Evolutionary conservation across 2,888 invertebrate species (phyloP), one percentile per base, ranked within the genome.

Genomic region (Dendrolimus houi): DNA sequence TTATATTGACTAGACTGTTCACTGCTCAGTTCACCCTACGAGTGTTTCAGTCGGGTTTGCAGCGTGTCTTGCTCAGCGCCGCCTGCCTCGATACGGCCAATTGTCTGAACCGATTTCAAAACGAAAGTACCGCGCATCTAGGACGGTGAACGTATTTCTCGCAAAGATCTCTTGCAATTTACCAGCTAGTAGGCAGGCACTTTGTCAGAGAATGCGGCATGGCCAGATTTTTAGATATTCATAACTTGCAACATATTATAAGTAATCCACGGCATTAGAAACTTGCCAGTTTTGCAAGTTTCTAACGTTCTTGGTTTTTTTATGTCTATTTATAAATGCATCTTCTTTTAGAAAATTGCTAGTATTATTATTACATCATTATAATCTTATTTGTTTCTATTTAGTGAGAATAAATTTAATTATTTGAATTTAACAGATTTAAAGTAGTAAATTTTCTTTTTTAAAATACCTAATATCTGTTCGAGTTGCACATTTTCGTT

Each of bases 91-190:
- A 85, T 83, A 87, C 87, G 86, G 87, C 82, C 87, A 87, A 88
- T 88, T 88, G 89, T 88, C 81, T 83, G 86, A 83, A 83, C 83
- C 85, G 89, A 89, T 89, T 89, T 90, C 90, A 87, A 89, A 90
- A 89, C 87, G 90, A 90, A 90, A 90, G 90, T 89, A 87, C 87
- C 81, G 82, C 84, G 85, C 89, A 88, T 87, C 87, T 87, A 85
- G 89, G 89, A 85, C 88, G 89, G 88, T 88, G 89, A 90, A 88
- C 89, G 89, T 89, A 87, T 85, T 87, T 85, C 86, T 85, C 83
- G 83, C 66, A 69, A 81, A 81, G 85, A 87, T 87, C 85, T 88
- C 85, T 85, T 87, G 87, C 87, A 83, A 87, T 87, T 85, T 84
- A 85, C 75, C 82, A 79, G 74, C 76, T 70, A 73, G 75, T 76